Conservation (phyloP, 1,140 invertebrate species). For the Contarinia nasturtii region DNA sequence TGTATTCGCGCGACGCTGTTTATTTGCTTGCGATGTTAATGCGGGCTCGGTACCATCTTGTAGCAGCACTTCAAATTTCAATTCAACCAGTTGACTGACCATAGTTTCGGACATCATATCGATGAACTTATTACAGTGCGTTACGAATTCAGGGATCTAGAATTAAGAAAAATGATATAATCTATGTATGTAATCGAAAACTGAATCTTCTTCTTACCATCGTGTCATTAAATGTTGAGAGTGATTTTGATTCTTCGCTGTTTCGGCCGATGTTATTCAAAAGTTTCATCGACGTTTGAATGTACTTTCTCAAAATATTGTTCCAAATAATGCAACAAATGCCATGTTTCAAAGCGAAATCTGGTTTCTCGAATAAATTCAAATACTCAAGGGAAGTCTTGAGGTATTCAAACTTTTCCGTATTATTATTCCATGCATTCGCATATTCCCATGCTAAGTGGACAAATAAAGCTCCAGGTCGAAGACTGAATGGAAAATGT, state of each 20-base stretch:
- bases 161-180: neutral
- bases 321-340: slow-evolving; percentile 74
- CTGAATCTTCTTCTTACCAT: slow-evolving; percentile 33
- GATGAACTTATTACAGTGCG: slow-evolving; percentile 48
- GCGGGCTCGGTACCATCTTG: slow-evolving; percentile 37
- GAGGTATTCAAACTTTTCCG: slow-evolving; percentile 41
- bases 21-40: slow-evolving; percentile 55
- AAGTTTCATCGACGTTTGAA: slow-evolving; percentile 52
- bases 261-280: slow-evolving; percentile 72
- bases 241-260: slow-evolving; percentile 61
- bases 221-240: slow-evolving; percentile 56
- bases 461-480: slow-evolving; percentile 52
- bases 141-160: slow-evolving; percentile 36
- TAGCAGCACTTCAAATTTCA: slow-evolving; percentile 49
- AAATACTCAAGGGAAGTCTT: slow-evolving; percentile 40
- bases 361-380: slow-evolving; percentile 18
- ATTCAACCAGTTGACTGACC: slow-evolving; percentile 25
- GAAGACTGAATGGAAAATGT: slow-evolving; percentile 72
- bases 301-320: slow-evolving; percentile 54
- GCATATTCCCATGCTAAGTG: slow-evolving; percentile 85
- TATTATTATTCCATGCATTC: slow-evolving; percentile 64
- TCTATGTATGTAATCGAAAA: neutral
- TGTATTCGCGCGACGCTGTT: slow-evolving; percentile 51
- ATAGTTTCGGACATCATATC: slow-evolving; percentile 37
- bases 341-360: slow-evolving; percentile 48